Conservation (phyloP, 2,888 invertebrate species). For the Cheiracanthium punctorium region DNA sequence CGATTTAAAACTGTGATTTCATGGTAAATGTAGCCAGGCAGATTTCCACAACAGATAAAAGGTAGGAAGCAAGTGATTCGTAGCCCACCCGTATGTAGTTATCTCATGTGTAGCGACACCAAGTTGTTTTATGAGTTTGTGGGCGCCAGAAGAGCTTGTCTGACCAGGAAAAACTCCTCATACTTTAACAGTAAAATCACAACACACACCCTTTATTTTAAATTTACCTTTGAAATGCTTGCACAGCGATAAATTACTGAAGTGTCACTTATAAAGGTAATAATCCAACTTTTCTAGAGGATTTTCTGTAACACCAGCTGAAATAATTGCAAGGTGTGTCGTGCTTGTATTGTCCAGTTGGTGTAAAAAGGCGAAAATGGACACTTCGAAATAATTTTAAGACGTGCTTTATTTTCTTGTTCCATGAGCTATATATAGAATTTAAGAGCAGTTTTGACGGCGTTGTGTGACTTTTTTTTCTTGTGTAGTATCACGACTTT, state of each 20-base stretch:
- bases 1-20: neutral
- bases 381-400: no score
- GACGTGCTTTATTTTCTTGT: no score
- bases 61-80: neutral
- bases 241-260: neutral
- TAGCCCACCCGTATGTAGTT: neutral
- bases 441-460: no score
- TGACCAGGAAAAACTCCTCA: neutral
- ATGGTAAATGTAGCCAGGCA: neutral
- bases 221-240: constrained; percentile 2
- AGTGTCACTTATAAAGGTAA: neutral
- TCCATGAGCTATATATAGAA: no score
- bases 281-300: neutral
- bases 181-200: neutral
- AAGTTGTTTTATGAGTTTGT: constrained; percentile 19
- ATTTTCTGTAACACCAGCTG: neutral
- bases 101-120: neutral
- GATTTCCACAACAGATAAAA: neutral
- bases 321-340: neutral
- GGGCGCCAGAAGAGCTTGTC: constrained; percentile 18
- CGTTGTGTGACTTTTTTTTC: no score
- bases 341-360: no score
- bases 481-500: no score
- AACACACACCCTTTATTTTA: neutral
- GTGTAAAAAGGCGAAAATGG: no score